phyloP scores from a whole-genome alignment of 2,888 invertebrate species.

The Drosophila stalkeri region DNA sequence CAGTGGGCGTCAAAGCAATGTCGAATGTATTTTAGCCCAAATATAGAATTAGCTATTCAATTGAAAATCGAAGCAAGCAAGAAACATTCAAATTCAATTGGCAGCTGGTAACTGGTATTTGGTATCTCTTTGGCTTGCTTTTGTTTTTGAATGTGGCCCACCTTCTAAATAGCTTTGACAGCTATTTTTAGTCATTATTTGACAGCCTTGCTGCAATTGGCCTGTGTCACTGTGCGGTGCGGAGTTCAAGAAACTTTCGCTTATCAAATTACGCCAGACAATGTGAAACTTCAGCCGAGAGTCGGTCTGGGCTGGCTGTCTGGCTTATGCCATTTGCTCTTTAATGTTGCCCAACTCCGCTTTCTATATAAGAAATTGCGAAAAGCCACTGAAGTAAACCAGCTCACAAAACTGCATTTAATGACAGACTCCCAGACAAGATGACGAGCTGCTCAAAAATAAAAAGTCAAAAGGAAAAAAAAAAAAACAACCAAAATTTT shows the following conservation, averaged over 20 bases:
- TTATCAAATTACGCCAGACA: slow-evolving; percentile 67
- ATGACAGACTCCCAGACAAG: slow-evolving; percentile 54
- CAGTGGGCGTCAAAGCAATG: slow-evolving; percentile 76
- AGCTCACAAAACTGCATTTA: slow-evolving; percentile 71
- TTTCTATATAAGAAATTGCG: slow-evolving; percentile 64
- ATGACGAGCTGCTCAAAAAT: slow-evolving; percentile 20
- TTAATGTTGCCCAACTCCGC: slow-evolving; percentile 42
- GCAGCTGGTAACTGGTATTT: slow-evolving; percentile 20
- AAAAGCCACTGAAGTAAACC: slow-evolving; percentile 48
- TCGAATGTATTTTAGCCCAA: slow-evolving; percentile 51
- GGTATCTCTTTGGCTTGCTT: slow-evolving; percentile 14
- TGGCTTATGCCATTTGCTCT: slow-evolving; percentile 54
- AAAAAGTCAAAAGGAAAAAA: not conserved
- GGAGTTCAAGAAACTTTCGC: slow-evolving; percentile 78
- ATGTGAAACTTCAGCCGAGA: slow-evolving; percentile 36
- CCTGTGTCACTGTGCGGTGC: slow-evolving; percentile 20
- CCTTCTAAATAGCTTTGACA: slow-evolving; percentile 40
- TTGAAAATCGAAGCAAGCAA: slow-evolving; percentile 61
- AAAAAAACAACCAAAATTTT: slow-evolving; percentile 19
- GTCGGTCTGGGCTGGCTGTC: slow-evolving; percentile 3
- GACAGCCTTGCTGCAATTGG: slow-evolving; percentile 65
- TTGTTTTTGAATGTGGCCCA: slow-evolving; percentile 28
- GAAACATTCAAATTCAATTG: slow-evolving; percentile 18
- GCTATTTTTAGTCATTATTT: slow-evolving; percentile 50
- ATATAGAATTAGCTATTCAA: slow-evolving; percentile 36